Evolutionary conservation across 2,113 vertebrate genomes (phyloP).

Genomic region (Heterochromis multidens): DNA sequence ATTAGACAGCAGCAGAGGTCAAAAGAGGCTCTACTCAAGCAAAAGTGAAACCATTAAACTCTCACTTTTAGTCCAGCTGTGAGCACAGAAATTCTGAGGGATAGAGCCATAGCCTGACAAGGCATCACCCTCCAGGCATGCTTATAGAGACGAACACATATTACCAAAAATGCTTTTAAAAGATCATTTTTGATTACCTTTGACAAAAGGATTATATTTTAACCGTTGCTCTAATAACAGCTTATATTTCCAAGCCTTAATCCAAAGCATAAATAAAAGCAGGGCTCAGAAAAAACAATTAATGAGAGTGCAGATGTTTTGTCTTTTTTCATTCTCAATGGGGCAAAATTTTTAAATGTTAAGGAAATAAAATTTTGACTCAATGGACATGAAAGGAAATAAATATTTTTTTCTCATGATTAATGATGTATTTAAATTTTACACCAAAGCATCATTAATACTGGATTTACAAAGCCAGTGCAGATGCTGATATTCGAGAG

Average conservation of each 20-base stretch:
- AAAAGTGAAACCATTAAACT: conserved; percentile 36
- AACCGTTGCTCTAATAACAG: conserved; percentile 33
- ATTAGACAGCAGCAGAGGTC: conserved; percentile 29
- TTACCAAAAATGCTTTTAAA: conserved; percentile 28
- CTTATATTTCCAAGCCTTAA: conserved; percentile 42
- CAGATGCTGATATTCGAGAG: neutral
- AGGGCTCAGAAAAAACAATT: conserved; percentile 24
- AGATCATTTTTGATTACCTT: conserved; percentile 42
- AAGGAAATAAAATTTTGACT: neutral
- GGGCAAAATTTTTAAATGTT: neutral
- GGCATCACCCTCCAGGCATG: neutral
- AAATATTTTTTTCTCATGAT: neutral
- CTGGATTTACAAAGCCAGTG: neutral
- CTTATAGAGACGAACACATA: neutral
- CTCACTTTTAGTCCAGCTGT: neutral
- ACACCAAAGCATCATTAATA: neutral
- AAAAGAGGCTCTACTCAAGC: neutral
- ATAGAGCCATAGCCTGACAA: neutral
- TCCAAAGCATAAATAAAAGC: conserved; percentile 39
- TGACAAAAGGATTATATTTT: conserved; percentile 33
- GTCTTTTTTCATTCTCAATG: neutral
- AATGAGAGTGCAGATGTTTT: neutral
- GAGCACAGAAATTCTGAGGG: neutral
- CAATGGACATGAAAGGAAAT: neutral
- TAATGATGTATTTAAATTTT: neutral